These are phyloP conservation scores for Rhabdophis nuchalis DNA, from an alignment of 2,797 vertebrate genomes.

Conservation along the genomic window DNA sequence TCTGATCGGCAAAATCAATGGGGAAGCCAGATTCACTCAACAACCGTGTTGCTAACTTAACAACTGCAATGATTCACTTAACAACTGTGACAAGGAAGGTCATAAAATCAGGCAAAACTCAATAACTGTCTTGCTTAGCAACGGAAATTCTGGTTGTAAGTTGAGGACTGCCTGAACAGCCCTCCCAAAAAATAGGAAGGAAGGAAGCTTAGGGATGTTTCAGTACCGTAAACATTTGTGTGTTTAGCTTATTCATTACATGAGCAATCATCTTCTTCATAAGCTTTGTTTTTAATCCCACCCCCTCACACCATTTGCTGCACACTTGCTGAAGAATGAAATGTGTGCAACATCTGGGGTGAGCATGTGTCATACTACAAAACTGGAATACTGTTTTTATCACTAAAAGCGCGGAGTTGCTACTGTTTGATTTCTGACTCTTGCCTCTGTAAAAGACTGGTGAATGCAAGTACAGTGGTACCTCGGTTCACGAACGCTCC, in stretches of 20 bases:
- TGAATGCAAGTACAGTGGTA: neutral
- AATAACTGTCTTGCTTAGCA: neutral
- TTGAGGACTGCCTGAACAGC: neutral
- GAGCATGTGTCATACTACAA: neutral
- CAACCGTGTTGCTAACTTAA: neutral
- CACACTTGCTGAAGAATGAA: slow-evolving; percentile 10
- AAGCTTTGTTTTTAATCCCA: slow-evolving; percentile 4
- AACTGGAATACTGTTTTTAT: neutral
- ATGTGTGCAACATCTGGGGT: neutral
- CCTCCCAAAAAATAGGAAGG: neutral
- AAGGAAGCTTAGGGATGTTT: neutral
- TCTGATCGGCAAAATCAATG: neutral
- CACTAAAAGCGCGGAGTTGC: neutral
- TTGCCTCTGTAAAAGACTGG: neutral
- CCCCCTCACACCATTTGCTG: neutral
- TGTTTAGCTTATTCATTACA: neutral
- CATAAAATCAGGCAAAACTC: neutral
- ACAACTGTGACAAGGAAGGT: neutral
- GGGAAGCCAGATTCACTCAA: neutral
- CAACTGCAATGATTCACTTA: neutral
- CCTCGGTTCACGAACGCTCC: no score
- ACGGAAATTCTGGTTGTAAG: neutral
- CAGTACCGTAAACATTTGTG: neutral
- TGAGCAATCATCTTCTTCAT: slow-evolving; percentile 7
- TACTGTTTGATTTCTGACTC: neutral